phyloP scores from a whole-genome alignment of 2,113 vertebrate species.

The Pontoporia blainvillei region DNA sequence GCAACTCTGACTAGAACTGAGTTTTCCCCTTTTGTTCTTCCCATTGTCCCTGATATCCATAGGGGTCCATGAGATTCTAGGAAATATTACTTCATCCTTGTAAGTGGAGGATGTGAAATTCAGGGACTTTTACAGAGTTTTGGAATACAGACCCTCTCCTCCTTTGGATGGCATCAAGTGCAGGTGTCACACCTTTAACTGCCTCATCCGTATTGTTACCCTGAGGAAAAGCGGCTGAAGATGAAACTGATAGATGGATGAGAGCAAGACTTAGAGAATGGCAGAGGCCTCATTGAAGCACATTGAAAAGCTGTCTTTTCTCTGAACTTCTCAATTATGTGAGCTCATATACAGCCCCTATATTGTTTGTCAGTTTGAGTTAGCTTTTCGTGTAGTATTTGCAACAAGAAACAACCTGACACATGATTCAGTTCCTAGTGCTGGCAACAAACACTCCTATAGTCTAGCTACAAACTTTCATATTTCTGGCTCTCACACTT shows the following conservation, averaged over 20 bases:
- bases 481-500: neutral
- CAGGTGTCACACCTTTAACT: neutral
- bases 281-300: neutral
- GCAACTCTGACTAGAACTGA: neutral
- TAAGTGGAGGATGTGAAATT: neutral
- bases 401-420: neutral
- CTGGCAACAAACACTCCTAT: neutral
- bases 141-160: neutral
- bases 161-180: neutral
- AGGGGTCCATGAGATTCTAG: neutral
- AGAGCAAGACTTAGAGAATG: neutral
- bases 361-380: neutral
- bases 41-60: neutral
- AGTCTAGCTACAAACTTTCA: neutral
- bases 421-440: neutral
- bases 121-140: neutral
- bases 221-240: neutral
- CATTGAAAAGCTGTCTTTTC: neutral
- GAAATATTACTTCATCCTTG: neutral
- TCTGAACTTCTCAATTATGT: neutral
- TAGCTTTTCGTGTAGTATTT: neutral
- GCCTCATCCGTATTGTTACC: neutral
- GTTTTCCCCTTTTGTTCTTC: neutral
- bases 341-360: neutral
- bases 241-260: neutral